Percentiles rank a stretch among this genome's conserved stretches.
Conservation (phyloP, 2,888 invertebrate genomes). For the Autographa pulchrina region DNA sequence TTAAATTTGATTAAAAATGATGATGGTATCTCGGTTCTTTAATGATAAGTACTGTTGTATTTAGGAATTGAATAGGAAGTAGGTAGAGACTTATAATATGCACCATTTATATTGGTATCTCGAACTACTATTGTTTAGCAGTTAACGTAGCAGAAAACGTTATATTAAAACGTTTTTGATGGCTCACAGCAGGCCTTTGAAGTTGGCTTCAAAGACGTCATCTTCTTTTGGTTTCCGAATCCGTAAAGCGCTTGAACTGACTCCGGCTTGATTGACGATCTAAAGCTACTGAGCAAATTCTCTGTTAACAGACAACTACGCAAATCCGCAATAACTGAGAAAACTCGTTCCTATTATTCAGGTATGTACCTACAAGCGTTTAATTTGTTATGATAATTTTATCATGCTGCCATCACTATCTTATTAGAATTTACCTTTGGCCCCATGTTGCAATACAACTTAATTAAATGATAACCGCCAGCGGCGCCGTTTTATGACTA, state of each 20-base stretch:
- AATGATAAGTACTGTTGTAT: constrained; percentile 37
- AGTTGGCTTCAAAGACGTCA: not conserved
- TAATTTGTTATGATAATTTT: not conserved
- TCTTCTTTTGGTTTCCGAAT: not conserved
- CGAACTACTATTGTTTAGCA: not conserved
- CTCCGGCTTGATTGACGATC: too few relatives aligned
- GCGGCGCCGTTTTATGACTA: constrained; percentile 32
- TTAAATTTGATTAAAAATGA: constrained; percentile 74
- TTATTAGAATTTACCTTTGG: constrained; percentile 32
- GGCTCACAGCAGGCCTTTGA: not conserved
- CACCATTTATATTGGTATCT: not conserved
- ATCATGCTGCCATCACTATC: constrained; percentile 15
- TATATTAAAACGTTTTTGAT: not conserved
- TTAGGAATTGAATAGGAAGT: constrained; percentile 40
- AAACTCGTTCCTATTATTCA: not conserved
- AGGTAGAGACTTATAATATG: not conserved
- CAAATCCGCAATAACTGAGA: not conserved
- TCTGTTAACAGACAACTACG: not conserved
- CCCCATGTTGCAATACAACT: constrained; percentile 27
- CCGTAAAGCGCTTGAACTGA: too few relatives aligned
- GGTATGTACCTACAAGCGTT: not conserved
- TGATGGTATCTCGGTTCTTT: constrained; percentile 64
- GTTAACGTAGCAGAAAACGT: not conserved
- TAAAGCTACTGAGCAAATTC: too few relatives aligned
- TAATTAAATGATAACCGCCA: constrained; percentile 46